Conservation (phyloP, 2,113 vertebrate species). For the Isurus oxyrinchus region DNA sequence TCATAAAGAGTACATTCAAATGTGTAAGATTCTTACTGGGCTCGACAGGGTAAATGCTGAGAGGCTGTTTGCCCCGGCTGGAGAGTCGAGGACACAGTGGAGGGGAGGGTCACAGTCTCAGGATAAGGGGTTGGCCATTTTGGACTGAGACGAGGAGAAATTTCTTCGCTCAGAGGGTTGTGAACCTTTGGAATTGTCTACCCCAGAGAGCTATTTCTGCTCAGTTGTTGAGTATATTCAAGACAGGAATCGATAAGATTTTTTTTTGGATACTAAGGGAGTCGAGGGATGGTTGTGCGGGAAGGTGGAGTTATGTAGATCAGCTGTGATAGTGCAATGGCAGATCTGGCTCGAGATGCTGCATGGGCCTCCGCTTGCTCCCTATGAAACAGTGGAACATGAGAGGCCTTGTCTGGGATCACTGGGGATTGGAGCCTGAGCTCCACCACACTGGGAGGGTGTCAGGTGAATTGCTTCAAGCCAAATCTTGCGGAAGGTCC, state of each 20-base stretch:
- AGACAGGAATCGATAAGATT: too few species aligned
- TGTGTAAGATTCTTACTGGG: not conserved
- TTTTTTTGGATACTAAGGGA: too few species aligned
- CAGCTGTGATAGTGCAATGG: not conserved
- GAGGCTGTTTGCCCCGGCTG: too few species aligned
- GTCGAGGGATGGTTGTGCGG: not conserved
- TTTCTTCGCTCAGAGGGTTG: not conserved
- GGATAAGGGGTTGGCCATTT: not conserved
- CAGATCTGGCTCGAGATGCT: not conserved
- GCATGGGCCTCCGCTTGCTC: not conserved
- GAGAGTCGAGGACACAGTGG: too few species aligned
- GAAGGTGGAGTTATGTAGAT: not conserved
- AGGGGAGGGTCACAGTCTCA: not conserved
- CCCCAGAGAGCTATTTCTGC: not conserved
- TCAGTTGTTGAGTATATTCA: too few species aligned
- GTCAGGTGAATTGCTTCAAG: not conserved
- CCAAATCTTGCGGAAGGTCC: not conserved
- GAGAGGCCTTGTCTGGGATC: not conserved
- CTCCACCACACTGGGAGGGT: not conserved
- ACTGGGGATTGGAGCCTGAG: not conserved
- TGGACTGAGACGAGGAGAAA: not conserved
- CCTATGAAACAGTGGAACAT: not conserved
- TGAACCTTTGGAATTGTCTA: not conserved
- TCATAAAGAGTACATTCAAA: not conserved
- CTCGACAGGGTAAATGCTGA: not conserved